Conservation (phyloP, 2,113 vertebrate species). For the Apodemus sylvaticus region DNA sequence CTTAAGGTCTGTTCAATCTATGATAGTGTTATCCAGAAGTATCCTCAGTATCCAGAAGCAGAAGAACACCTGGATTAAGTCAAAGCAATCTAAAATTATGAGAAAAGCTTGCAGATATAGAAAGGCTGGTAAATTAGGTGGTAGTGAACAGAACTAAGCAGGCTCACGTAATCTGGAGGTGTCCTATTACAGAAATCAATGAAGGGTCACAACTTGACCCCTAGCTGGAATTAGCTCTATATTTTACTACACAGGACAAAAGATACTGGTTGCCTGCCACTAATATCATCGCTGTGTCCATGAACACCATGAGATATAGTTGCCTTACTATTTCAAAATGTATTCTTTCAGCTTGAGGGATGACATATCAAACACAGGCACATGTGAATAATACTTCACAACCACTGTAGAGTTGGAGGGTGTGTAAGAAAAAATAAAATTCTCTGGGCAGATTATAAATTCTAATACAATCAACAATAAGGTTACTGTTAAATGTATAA, state of each 20-base stretch:
- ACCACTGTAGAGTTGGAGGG: neutral
- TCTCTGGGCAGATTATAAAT: neutral
- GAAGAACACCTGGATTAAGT: neutral
- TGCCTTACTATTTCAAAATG: neutral
- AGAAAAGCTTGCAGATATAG: neutral
- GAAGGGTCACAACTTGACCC: neutral
- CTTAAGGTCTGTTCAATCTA: neutral
- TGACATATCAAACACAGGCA: neutral
- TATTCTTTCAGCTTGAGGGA: neutral
- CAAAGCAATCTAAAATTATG: neutral
- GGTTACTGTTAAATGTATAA: slow-evolving; percentile 35
- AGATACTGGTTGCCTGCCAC: neutral
- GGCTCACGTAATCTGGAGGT: neutral
- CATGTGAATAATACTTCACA: neutral
- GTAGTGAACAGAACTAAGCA: neutral
- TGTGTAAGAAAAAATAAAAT: neutral
- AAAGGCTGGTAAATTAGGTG: neutral
- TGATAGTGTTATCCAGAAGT: neutral
- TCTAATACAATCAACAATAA: neutral
- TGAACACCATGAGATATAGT: neutral
- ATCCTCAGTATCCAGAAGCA: neutral
- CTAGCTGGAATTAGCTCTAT: neutral
- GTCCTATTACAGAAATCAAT: neutral
- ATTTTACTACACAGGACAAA: neutral
- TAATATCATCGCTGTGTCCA: neutral